Evolutionary conservation across 92 coral and sea anemone genomes (phyloP), one percentile per base, ranked within the genome.

Genomic region (Micromussa lordhowensis): DNA sequence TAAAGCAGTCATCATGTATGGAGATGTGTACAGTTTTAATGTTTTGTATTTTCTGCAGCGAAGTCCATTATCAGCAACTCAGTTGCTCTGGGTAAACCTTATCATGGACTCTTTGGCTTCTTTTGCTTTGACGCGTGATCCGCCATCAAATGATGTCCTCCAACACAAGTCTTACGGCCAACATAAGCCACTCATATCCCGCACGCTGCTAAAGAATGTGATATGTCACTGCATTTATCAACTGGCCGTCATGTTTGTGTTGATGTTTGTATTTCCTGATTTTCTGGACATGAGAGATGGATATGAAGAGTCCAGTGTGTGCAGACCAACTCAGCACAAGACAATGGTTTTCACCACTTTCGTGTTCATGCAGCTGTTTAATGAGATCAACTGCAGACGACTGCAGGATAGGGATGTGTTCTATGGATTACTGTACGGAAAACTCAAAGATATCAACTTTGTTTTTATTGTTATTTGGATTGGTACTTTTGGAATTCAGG

Each of bases 311-410:
- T 91, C 91, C 64, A 91, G 89, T 18, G 91, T 95, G n/a, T 95
- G 98, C 70, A 81, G 92, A 38, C 98, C 96, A 8, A 95, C 96
- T 40, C 98, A 95, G 53, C 98, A 95, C 87, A 89, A 92, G 18
- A 95, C 98, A 40, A 95, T 95, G 98, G 96, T 95, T 63, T 95
- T 95, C 84, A 95, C 94, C 19, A 94, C 98, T 0, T 92, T 93
- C 22, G 84, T 95, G 29, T 76, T 95, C 68, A 95, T 95, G 98
- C 95, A 94, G 68, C 89, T 95, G 58, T 95, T 95, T 61, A 93
- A 95, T 81, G 95, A 95, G 83, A 85, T 95, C 72, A 95, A 95
- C 87, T 95, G 96, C 75, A 82, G 98, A 85, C 85, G 98, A 63
- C 81, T 95, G 1, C 91, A 88, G 80, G 96, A 93, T 79, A 91